phyloP scores from a whole-genome alignment of 2,113 vertebrate species.

The Formicarius rufipectus region DNA sequence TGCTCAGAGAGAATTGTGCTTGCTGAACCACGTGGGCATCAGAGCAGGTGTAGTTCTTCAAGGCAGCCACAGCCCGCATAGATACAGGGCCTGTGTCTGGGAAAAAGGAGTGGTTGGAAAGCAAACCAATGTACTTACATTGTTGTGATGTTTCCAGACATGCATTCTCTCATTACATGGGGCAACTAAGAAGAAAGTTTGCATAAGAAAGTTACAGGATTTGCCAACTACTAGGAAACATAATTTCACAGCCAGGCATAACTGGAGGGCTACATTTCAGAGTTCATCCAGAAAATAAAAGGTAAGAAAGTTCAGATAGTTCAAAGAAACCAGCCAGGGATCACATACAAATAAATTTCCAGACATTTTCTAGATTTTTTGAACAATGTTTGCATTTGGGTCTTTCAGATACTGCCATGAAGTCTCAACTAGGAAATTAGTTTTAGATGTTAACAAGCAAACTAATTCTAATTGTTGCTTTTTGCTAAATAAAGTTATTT shows the following conservation, averaged over 20 bases:
- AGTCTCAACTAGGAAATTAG: neutral
- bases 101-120: neutral
- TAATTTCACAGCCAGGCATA: neutral
- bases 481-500: slow-evolving; percentile 1
- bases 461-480: neutral
- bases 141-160: neutral
- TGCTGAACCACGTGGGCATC: neutral
- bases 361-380: neutral
- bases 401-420: neutral
- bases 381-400: neutral
- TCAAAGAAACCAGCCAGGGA: neutral
- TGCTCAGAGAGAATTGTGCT: neutral
- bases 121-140: neutral
- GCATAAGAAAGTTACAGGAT: neutral
- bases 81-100: neutral
- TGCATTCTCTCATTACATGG: fast-evolving
- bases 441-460: neutral
- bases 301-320: neutral
- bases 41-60: neutral
- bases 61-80: neutral
- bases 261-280: neutral
- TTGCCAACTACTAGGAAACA: neutral
- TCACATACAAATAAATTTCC: neutral
- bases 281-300: neutral
- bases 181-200: neutral